Conservation (phyloP, 2,113 vertebrate species). For the Calyptomena viridis region DNA sequence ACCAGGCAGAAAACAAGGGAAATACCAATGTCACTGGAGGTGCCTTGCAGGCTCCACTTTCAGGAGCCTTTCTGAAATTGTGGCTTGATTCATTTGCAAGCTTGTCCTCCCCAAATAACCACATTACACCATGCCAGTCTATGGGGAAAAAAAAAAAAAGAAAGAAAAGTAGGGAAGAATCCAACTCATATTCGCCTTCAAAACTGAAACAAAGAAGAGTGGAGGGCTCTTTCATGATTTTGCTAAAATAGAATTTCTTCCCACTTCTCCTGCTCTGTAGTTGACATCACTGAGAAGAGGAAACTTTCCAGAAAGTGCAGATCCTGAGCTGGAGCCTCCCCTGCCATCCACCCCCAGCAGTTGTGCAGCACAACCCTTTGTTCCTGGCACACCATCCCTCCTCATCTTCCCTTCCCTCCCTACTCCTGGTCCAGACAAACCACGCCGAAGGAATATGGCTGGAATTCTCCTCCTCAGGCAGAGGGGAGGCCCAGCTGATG, state of each 20-base stretch:
- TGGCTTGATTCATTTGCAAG: not conserved
- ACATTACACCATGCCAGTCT: not conserved
- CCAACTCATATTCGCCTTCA: not conserved
- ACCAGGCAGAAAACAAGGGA: not conserved
- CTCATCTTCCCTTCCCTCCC: not conserved
- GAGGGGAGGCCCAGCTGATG: rapidly evolving
- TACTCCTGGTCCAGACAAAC: too few relatives aligned
- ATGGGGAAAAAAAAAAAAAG: too few relatives aligned
- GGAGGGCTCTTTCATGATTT: not conserved
- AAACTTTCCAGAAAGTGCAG: not conserved
- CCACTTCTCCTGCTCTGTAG: not conserved
- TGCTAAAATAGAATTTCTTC: not conserved
- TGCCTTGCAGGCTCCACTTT: not conserved
- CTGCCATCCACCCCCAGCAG: rapidly evolving
- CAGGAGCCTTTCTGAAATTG: not conserved
- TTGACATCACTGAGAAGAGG: not conserved
- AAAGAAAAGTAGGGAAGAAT: not conserved
- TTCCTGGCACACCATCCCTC: not conserved
- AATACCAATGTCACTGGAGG: not conserved
- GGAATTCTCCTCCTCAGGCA: not conserved
- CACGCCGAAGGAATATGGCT: not conserved
- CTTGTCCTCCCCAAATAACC: not conserved
- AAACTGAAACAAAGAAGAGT: not conserved
- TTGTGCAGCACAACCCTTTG: not conserved
- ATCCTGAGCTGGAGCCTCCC: rapidly evolving